Conservation (phyloP, 1,140 invertebrate genomes). For the Heliothis virescens region DNA sequence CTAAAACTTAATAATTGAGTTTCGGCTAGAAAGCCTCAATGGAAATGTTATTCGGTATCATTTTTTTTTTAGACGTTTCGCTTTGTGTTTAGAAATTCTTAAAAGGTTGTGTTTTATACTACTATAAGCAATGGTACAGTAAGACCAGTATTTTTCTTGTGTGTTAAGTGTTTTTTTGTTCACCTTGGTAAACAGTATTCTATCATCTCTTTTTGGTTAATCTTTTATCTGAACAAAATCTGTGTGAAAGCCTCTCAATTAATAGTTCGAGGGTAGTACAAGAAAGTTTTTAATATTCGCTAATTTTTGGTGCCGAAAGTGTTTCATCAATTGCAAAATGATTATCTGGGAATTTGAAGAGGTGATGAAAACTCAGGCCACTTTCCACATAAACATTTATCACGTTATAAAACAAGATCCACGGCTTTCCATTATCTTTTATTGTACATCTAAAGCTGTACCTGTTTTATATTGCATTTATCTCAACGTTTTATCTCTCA, state of each 20-base stretch:
- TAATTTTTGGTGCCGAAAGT: too few species aligned
- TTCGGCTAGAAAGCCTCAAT: background rate
- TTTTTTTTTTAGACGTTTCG: background rate
- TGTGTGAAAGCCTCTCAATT: too few species aligned
- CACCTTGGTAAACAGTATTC: too few species aligned
- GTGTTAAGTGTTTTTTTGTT: too few species aligned
- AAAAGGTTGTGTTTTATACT: background rate
- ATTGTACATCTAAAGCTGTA: slow-evolving; percentile 36
- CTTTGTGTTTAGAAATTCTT: background rate
- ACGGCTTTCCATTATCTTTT: slow-evolving; percentile 40
- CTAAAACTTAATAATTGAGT: slow-evolving; percentile 25
- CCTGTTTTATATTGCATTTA: slow-evolving; percentile 43
- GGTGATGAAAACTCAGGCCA: slow-evolving; percentile 19
- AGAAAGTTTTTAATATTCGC: too few species aligned
- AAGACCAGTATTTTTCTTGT: too few species aligned
- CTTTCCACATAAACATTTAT: slow-evolving; percentile 42
- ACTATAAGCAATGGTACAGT: background rate
- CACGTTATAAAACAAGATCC: slow-evolving; percentile 37
- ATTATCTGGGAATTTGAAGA: too few species aligned
- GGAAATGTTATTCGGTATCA: background rate
- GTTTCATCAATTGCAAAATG: too few species aligned
- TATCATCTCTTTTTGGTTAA: too few species aligned
- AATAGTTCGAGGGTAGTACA: too few species aligned
- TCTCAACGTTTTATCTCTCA: slow-evolving; percentile 38
- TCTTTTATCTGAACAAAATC: too few species aligned